Evolutionary conservation across 1,140 invertebrate species (phyloP), one percentile per base, ranked within the genome.

Genomic region (Calephelis nemesis): DNA sequence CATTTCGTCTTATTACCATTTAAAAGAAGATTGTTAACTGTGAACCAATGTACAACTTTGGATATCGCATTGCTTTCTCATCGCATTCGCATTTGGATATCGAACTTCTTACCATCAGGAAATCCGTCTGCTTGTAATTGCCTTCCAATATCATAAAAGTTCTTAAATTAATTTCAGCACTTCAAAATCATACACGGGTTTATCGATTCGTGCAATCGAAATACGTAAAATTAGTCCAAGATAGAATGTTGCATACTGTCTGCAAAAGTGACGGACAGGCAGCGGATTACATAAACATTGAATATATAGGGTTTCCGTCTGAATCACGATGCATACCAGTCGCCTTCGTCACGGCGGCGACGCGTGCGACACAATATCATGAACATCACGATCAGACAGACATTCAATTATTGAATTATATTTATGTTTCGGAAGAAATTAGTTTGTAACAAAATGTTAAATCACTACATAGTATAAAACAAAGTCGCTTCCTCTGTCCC

Each of bases 271-370:
- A 82, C 75, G 78, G 79, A 83, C 79, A 76, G 76, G 74, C 70
- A 77, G 72, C 77, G 81, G 74, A 81, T 86, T 85, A 83, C 82
- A 88, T 85, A 88, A 89, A 87, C 85, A 87, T 70, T 81, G 79
- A 81, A 90, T 88, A 83, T 87, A 83, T 87, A 88, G 78, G 87
- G 86, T 87, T 87, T 89, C 84, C 81, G 79, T 81, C 81, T 91
- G 88, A 90, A 88, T 91, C 88, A 91, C 85, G 79, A 76, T 68
- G 84, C 87, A 90, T 88, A 82, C 88, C 88, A 84, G 77, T 71
- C 77, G 79, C 64, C 82, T 91, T 87, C 81, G 87, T 91, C 88
- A 89, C 84, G 82, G 68, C 76, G 75, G 65, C 79, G 80, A 80
- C 84, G 83, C 82, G 81, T 79, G 84, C 84, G 78, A 82, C 79